Base-by-base conservation (phyloP, 2,113 vertebrate species). In the Abramis brama region DNA sequence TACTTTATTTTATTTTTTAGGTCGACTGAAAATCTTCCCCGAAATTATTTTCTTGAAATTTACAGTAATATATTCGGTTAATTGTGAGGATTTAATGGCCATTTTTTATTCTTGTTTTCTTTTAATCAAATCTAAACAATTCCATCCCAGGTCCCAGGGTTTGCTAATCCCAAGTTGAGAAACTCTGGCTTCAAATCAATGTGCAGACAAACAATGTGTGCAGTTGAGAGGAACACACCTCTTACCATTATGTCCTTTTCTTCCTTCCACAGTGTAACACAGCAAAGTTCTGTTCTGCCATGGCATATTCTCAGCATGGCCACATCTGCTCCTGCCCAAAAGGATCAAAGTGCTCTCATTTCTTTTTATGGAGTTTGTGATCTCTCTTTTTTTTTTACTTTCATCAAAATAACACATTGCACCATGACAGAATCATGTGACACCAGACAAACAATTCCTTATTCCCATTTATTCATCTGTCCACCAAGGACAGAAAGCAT, bases 351-450 rank as follows among this genome's bases (percentile, higher is more conserved):
- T 91, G 88, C 82, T 79, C 23, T 47, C 60, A 86, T 57, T 90
- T 91, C 79, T 89, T 87, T 50, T 75, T 90, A 21, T 86, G 79
- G 87, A 86, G 85, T 50, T 70, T 87, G n/a, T 89, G 75, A 88
- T 27, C 39, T 59, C 47, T 27, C 2, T 47, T 8, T 33, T 33
- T 4, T 70, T 76, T 50, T 30, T 2, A 23, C 47, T 52, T 30
- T 30, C 0, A 10, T 74, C 23, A 74, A 23, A 52, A 50, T 30
- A 52, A 30, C 47, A 76, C 15, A 30, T 5, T 30, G 50, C 13
- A 19, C 52, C 25, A 76, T 55, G 8, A 55, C 3, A 30, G 25
- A 76, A 27, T 10, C 8, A 76, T 1, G 3, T 2, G 6, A 52
- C 15, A 21, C 36, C 83, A 6, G 12, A 1, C 2, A 23, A 11